Evolutionary conservation across 1,140 invertebrate species (phyloP), one percentile per base, ranked within the genome.

Genomic region (Solenopsis fugax): DNA sequence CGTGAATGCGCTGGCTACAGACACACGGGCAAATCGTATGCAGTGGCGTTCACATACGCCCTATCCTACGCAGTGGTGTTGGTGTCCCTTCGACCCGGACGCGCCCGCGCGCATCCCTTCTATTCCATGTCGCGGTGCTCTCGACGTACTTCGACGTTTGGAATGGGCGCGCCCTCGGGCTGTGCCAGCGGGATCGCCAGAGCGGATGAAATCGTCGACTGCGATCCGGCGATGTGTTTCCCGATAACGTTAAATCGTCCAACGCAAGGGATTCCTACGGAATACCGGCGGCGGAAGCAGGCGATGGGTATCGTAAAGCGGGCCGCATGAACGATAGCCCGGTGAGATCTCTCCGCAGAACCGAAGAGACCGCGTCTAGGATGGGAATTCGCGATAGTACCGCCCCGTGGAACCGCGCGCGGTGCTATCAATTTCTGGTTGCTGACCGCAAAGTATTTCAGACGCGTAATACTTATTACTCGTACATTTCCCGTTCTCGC

Each of bases 231-330:
- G 80, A 84, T 84, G 80, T 84, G 80, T 75, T 84, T 84, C 54
- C 80, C 80, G 80, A 84, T 84, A 84, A 84, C 80, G 69, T 84
- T 84, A 84, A 84, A 84, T 84, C 80, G 80, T 84, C 69, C 54
- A 60, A 58, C 69, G 67, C 69, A 75, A 60, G 80, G 69, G 67
- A 84, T 84, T 84, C 54, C 80, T 84, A 84, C 41, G 80, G 69
- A 84, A 84, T 84, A 84, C 69, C 67, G 65, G 64, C 34, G 69
- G 69, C 54, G 80, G 80, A 84, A 84, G 80, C 67, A 50, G 54
- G 41, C 80, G 80, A 84, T 84, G 52, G 80, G 45, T 84, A 84
- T 84, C 56, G 80, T 84, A 84, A 84, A 84, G 80, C 80, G 52
- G 16, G 80, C 69, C 45, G 80, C 80, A 84, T 84, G 80, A 84